phyloP scores from a whole-genome alignment of 2,888 invertebrate species.

The Aricia artaxerxes region DNA sequence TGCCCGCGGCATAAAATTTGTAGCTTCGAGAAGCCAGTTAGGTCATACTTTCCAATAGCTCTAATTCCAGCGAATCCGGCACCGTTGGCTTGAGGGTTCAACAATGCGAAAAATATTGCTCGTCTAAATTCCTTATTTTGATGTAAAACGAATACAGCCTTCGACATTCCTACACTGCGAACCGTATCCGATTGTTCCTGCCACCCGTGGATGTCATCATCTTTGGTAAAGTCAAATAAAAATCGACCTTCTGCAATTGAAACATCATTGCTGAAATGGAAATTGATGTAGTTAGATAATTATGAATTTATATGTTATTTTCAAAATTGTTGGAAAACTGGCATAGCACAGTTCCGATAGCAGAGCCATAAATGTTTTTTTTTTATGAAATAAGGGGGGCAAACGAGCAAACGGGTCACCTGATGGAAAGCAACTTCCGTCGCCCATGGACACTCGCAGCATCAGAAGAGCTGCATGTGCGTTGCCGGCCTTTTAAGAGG shows the following conservation, averaged over 20 bases:
- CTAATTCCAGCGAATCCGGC: constrained; percentile 84
- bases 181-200: constrained; percentile 83
- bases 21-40: constrained; percentile 71
- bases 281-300: constrained; percentile 2
- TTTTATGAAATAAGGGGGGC: no score
- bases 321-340: not conserved
- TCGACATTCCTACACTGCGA: constrained; percentile 83
- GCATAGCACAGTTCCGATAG: not conserved
- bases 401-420: no score
- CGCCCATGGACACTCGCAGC: no score
- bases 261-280: constrained; percentile 47
- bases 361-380: not conserved
- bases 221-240: constrained; percentile 82
- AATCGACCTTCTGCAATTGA: constrained; percentile 53
- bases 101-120: constrained; percentile 82
- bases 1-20: constrained; percentile 80
- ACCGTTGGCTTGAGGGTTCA: constrained; percentile 84
- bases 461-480: no score
- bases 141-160: constrained; percentile 81
- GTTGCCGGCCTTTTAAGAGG: no score
- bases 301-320: not conserved
- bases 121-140: constrained; percentile 80
- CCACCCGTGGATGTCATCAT: constrained; percentile 77
- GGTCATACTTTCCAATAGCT: constrained; percentile 70
- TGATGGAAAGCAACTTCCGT: no score